These are phyloP conservation scores for Plebejus argus DNA, from an alignment of 2,888 invertebrate species.

Conservation along the genomic window DNA sequence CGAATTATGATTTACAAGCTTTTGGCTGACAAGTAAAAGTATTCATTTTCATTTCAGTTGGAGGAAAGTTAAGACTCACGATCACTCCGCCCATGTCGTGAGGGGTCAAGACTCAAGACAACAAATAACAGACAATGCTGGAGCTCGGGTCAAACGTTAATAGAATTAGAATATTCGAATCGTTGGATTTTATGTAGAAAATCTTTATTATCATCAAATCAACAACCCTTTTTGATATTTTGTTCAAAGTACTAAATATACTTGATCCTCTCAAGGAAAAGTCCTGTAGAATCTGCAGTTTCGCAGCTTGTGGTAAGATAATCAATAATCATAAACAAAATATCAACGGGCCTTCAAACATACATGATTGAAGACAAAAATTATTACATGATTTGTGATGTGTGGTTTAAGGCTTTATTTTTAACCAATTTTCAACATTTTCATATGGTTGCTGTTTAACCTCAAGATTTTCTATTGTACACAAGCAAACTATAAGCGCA, in stretches of 20 bases:
- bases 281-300: not conserved
- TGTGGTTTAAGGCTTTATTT: too few relatives aligned
- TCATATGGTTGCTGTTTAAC: too few relatives aligned
- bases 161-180: slow-evolving; percentile 60
- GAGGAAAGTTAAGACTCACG: slow-evolving; percentile 42
- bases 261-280: not conserved
- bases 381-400: too few relatives aligned
- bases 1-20: slow-evolving; percentile 21
- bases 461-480: too few relatives aligned
- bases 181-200: not conserved
- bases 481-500: too few relatives aligned
- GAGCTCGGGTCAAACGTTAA: slow-evolving; percentile 43
- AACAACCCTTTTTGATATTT: not conserved
- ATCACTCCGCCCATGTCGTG: slow-evolving; percentile 64
- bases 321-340: too few relatives aligned
- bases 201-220: not conserved
- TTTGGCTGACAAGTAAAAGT: slow-evolving; percentile 33
- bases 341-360: too few relatives aligned
- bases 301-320: too few relatives aligned
- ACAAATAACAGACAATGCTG: slow-evolving; percentile 47
- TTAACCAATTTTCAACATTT: too few relatives aligned
- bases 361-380: too few relatives aligned
- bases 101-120: slow-evolving; percentile 66
- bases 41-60: slow-evolving; percentile 37
- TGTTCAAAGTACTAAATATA: too few relatives aligned